Evolutionary conservation across 2,113 vertebrate species (phyloP).

Genomic region (Mustelus asterias): DNA sequence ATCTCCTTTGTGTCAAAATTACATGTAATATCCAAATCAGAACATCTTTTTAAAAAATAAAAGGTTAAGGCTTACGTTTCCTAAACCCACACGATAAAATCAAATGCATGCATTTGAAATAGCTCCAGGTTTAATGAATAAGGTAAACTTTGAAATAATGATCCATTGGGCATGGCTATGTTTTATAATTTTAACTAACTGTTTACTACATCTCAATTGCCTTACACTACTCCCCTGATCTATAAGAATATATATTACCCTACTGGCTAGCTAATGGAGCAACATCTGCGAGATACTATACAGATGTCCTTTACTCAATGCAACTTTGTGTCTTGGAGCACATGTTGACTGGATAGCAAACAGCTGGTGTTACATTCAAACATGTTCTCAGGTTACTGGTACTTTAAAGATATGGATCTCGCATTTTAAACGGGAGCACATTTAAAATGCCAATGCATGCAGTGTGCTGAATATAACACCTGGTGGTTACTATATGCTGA

Average conservation of each 20-base stretch:
- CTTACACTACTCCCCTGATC: neutral
- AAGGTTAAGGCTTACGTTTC: neutral
- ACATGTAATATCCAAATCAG: neutral
- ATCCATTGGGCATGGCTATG: neutral
- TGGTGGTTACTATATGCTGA: too few species aligned
- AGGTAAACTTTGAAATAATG: neutral
- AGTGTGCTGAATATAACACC: too few species aligned
- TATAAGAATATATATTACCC: neutral
- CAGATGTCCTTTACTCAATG: too few species aligned
- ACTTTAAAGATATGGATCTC: too few species aligned
- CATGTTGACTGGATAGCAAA: too few species aligned
- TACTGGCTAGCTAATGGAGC: neutral
- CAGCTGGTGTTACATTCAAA: too few species aligned
- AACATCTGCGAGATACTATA: neutral
- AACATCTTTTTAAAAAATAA: neutral
- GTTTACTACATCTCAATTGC: neutral
- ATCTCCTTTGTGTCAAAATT: neutral
- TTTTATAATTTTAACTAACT: neutral
- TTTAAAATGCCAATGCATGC: too few species aligned
- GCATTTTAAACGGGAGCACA: too few species aligned
- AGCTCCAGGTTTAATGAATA: neutral
- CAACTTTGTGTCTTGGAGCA: too few species aligned
- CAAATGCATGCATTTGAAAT: neutral
- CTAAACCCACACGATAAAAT: neutral
- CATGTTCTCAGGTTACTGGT: too few species aligned